Evolutionary conservation across 1,140 invertebrate genomes (phyloP).

Genomic region (Chelonus insularis): DNA sequence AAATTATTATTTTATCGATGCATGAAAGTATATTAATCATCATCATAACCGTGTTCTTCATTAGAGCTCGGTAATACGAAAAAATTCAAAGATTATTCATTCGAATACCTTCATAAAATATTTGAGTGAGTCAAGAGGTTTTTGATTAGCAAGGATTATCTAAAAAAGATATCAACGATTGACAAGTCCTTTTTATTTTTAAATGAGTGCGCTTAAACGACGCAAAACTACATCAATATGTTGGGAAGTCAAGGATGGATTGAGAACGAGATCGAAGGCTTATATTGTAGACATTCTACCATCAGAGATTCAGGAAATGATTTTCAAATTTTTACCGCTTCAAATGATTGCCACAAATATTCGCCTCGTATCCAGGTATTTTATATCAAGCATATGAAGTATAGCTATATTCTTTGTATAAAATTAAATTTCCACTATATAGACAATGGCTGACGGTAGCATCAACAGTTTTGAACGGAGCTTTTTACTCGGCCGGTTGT

Average conservation of each 20-base stretch:
- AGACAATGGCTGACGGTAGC: conserved; percentile 46
- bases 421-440: conserved; percentile 22
- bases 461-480: conserved; percentile 46
- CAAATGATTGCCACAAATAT: conserved; percentile 43
- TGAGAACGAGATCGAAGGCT: background rate
- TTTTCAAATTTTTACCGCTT: conserved; percentile 45
- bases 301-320: conserved; percentile 52
- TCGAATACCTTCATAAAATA: too few relatives aligned
- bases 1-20: too few relatives aligned
- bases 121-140: too few relatives aligned
- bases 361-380: conserved; percentile 52
- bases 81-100: too few relatives aligned
- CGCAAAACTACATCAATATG: conserved; percentile 30
- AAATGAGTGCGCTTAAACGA: conserved; percentile 40
- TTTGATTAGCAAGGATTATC: too few relatives aligned
- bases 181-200: conserved; percentile 1
- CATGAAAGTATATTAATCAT: too few relatives aligned
- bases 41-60: too few relatives aligned
- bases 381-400: conserved; percentile 36
- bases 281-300: conserved; percentile 46
- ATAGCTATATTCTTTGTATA: too few relatives aligned
- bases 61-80: too few relatives aligned
- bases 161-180: too few relatives aligned
- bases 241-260: background rate
- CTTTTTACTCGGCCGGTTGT: conserved; percentile 40